These are phyloP conservation scores for Azemiops feae DNA, from an alignment of 2,113 vertebrate genomes.

Conservation along the genomic window DNA sequence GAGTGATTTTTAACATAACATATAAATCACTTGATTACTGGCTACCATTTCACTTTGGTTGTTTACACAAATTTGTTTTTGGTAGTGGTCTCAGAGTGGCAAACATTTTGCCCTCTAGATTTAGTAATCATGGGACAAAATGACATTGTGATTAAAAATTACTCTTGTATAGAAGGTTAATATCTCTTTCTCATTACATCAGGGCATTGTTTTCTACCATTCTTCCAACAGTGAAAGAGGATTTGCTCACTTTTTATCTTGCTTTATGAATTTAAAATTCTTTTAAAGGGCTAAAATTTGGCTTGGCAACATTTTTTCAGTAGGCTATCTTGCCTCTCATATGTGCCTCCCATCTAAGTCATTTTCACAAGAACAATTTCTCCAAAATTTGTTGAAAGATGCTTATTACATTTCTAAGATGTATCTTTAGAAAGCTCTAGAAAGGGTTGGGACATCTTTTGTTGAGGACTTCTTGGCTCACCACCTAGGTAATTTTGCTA, in stretches of 20 bases:
- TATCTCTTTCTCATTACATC: not conserved
- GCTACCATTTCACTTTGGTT: not conserved
- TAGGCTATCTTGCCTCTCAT: not conserved
- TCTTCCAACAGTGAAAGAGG: not conserved
- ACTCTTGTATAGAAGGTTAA: not conserved
- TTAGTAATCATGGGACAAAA: not conserved
- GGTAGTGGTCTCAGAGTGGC: not conserved
- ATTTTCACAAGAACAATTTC: not conserved
- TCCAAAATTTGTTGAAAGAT: not conserved
- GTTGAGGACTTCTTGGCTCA: not conserved
- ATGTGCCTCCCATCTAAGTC: not conserved
- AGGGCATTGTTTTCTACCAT: not conserved
- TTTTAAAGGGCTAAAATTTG: not conserved
- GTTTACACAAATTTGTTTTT: not conserved
- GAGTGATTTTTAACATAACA: not conserved
- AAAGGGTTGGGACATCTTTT: not conserved
- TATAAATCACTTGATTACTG: not conserved
- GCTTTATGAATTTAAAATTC: not conserved
- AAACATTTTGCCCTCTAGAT: not conserved
- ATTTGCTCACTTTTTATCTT: not conserved
- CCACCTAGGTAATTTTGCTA: not conserved
- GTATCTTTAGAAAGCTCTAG: not conserved
- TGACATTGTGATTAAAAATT: not conserved
- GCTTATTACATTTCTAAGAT: not conserved
- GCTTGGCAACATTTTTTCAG: not conserved